Evolutionary conservation across 2,888 invertebrate genomes (phyloP).

Genomic region (Drosophila hamatofila): DNA sequence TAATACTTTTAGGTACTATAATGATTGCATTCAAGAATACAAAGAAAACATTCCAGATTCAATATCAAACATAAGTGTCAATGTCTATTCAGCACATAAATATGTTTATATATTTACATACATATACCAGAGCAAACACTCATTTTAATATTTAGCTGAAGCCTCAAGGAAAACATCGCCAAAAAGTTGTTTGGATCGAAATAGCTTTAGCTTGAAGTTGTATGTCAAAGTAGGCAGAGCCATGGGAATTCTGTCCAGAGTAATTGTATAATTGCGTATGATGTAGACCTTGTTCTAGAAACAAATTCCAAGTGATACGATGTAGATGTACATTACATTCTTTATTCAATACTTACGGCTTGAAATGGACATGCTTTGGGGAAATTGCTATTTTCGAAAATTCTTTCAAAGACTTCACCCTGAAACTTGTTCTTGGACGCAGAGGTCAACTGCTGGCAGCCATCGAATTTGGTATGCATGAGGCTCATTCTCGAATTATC

Average conservation of each 20-base stretch:
- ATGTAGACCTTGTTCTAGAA: conserved; percentile 37
- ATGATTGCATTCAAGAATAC: too few species aligned
- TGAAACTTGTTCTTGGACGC: conserved; percentile 26
- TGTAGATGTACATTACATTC: neutral
- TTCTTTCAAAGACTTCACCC: conserved; percentile 31
- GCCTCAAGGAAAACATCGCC: neutral
- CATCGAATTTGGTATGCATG: conserved; percentile 41
- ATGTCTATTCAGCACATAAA: too few species aligned
- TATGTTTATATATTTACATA: neutral
- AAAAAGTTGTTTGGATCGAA: neutral
- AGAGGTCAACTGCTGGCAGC: conserved; percentile 51
- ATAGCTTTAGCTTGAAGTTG: conserved; percentile 21
- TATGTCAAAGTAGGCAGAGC: conserved; percentile 32
- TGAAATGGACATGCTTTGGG: conserved; percentile 53
- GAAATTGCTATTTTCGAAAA: conserved; percentile 46
- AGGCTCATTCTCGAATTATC: conserved; percentile 53
- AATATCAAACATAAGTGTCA: too few species aligned
- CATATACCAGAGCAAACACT: neutral
- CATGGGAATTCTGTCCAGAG: conserved; percentile 43
- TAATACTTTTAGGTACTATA: too few species aligned
- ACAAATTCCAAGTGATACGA: neutral
- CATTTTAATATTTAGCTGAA: neutral
- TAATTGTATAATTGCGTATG: conserved; percentile 56
- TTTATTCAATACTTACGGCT: conserved; percentile 42
- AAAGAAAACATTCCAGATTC: too few species aligned